Evolutionary conservation across 2,113 vertebrate genomes (phyloP).

Genomic region (Kobus ellipsiprymnus): DNA sequence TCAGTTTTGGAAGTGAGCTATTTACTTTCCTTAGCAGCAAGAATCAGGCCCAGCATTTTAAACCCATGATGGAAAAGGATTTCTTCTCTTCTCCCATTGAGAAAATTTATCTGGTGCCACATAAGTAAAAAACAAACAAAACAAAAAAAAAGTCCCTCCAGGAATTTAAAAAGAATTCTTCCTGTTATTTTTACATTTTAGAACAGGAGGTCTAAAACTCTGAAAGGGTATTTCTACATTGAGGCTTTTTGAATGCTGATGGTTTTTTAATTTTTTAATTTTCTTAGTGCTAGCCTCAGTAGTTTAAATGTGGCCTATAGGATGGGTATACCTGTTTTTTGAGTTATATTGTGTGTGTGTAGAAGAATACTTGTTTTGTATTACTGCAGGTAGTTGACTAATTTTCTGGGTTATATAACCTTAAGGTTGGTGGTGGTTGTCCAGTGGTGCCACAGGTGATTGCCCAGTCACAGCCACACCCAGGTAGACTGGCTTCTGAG

Average conservation of each 20-base stretch:
- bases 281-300: neutral
- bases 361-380: neutral
- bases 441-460: neutral
- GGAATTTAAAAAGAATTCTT: neutral
- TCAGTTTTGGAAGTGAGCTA: slow-evolving; percentile 11
- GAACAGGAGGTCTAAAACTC: neutral
- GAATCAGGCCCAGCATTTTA: neutral
- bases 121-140: neutral
- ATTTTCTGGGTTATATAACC: neutral
- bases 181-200: neutral
- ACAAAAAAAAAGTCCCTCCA: neutral
- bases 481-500: neutral
- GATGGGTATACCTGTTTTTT: neutral
- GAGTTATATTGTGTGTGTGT: neutral
- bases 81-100: neutral
- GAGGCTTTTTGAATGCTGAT: neutral
- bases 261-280: neutral
- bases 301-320: neutral
- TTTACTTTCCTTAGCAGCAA: neutral
- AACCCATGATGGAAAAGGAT: neutral
- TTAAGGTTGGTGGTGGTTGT: neutral
- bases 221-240: neutral
- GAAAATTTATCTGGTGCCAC: neutral
- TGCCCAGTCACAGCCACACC: neutral
- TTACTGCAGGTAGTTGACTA: neutral